Evolutionary conservation across 2,113 vertebrate species (phyloP), one percentile per base, ranked within the genome.

Genomic region (Electrona antarctica): DNA sequence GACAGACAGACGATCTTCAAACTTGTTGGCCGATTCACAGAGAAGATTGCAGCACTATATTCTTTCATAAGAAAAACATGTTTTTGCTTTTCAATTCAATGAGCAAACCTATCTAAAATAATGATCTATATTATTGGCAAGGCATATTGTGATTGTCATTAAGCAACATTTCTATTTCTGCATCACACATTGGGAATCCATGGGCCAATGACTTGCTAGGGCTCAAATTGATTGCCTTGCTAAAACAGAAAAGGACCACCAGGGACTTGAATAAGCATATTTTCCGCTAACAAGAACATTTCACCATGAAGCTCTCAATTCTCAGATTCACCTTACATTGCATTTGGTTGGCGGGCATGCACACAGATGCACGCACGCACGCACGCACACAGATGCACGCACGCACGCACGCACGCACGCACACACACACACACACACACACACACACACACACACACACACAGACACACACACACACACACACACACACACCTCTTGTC

Each of bases 181-280:
- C 72, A 71, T 71, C 70, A 69, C 66, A 81, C 81, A 84, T 81
- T 71, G 88, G 79, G 75, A 88, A 88, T 86, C 83, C 51, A 88
- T 80, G 86, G 67, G 73, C 77, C 67, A 63, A 28, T 64, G 57
- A 70, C 79, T 61, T 7, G 29, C 80, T 71, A 12, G 21, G 69
- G 58, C 77, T 54, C 69, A 83, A 85, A 89, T 85, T 83, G 89
- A 89, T 88, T 89, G 86, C 88, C 71, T 87, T 86, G 88, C 83
- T 86, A 77, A 90, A 90, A 86, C 67, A 67, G 67, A 66, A 76
- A 75, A 47, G 68, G 68, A 76, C 85, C 80, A 79, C 60, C 50
- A 86, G 88, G 91, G 89, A 84, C 74, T 88, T 84, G 84, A 85
- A 88, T 82, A 87, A 89, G 89, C 89, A 90, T 87, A 88, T 90